Evolutionary conservation across 2,888 invertebrate genomes (phyloP).

Genomic region (Digitonthophagus gazella): DNA sequence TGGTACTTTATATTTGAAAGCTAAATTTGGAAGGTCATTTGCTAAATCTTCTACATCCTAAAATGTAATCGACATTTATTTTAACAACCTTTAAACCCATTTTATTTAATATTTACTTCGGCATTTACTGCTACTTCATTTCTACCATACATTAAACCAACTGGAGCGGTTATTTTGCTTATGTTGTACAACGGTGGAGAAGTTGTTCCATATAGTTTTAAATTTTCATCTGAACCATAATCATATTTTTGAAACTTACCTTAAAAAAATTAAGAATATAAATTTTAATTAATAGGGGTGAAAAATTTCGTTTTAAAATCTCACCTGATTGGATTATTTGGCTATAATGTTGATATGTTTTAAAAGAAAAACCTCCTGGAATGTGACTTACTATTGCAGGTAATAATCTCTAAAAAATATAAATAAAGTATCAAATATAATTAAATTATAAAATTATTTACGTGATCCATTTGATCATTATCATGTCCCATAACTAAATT

Average conservation of each 20-base stretch:
- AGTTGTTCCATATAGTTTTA: slow-evolving; percentile 36
- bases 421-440: too few species aligned
- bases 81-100: background rate
- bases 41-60: slow-evolving; percentile 17
- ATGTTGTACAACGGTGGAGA: slow-evolving; percentile 47
- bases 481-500: background rate
- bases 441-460: background rate
- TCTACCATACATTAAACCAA: slow-evolving; percentile 48
- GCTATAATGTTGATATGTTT: slow-evolving; percentile 69
- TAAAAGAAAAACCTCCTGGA: slow-evolving; percentile 51
- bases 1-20: slow-evolving; percentile 30
- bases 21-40: slow-evolving; percentile 11
- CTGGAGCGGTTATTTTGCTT: slow-evolving; percentile 44
- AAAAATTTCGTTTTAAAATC: slow-evolving; percentile 1
- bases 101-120: slow-evolving; percentile 1
- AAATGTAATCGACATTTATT: background rate
- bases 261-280: slow-evolving; percentile 2
- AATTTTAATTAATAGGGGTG: background rate
- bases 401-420: slow-evolving; percentile 2
- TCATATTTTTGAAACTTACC: slow-evolving; percentile 24
- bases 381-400: slow-evolving; percentile 2
- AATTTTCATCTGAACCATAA: slow-evolving; percentile 21
- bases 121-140: slow-evolving; percentile 54
- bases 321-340: slow-evolving; percentile 58
- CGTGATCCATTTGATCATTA: background rate